Conservation (phyloP, 2,113 vertebrate genomes). For the Tinamus guttatus region DNA sequence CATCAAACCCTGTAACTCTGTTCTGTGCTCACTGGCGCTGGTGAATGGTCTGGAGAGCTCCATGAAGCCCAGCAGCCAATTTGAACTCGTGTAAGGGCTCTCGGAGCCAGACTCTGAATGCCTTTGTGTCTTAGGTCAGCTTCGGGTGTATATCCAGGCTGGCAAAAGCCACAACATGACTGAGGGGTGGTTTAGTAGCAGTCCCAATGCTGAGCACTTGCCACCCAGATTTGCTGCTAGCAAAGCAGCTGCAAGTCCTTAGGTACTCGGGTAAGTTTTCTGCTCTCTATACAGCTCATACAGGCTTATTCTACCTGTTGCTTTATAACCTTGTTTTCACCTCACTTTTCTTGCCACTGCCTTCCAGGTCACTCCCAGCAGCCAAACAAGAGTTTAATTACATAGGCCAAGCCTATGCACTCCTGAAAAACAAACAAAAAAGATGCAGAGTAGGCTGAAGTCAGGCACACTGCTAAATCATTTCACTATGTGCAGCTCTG, state of each 20-base stretch:
- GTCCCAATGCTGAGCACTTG: too few species aligned
- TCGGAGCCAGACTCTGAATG: not conserved
- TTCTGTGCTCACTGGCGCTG: not conserved
- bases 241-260: not conserved
- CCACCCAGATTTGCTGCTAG: not conserved
- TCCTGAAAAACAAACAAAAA: not conserved
- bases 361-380: fast-evolving
- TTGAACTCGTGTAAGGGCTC: not conserved
- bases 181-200: not conserved
- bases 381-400: not conserved
- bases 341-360: not conserved
- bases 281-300: not conserved
- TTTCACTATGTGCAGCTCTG: not conserved
- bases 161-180: not conserved
- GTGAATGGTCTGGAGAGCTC: not conserved
- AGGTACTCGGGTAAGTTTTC: not conserved
- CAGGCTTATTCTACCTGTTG: not conserved
- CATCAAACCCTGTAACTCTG: not conserved
- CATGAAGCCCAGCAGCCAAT: fast-evolving
- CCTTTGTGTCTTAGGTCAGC: not conserved
- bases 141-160: not conserved
- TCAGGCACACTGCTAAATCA: not conserved
- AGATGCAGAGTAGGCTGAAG: not conserved
- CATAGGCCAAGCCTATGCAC: not conserved
- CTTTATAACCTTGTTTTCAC: not conserved